Evolutionary conservation across 2,888 invertebrate species (phyloP), one percentile per base, ranked within the genome.

Genomic region (Hypolimnas misippus): DNA sequence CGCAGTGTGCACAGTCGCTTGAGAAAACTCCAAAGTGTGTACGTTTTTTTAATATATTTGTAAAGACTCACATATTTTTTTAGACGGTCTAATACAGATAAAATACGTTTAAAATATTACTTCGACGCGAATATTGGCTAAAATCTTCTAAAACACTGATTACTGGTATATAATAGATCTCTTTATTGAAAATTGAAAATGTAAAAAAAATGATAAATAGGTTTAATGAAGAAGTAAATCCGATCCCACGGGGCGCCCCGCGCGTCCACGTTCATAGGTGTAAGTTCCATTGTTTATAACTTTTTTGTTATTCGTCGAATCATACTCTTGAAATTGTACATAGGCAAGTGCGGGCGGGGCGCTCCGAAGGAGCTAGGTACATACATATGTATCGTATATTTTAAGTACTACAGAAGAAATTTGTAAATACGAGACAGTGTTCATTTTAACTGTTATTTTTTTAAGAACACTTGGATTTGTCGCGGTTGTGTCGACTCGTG

Each of bases 391-490:
- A 82, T 81, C 81, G 73, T 82, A 78, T 81, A 84, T 83, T 81
- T 81, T 81, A 81, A 77, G 74, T 76, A 76, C 73, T 66, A 67
- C 73, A 70, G 76, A 71, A 76, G 70, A 67, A 74, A 80, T 83
- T 80, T 89, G 90, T 90, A 90, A 87, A 90, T 90, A 90, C 80
- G 81, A 83, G 77, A 85, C 81, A 78, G 83, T 87, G 86, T 88
- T 87, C 87, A 86, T 85, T 89, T 82, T 84, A 85, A 88, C 82
- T 85, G 81, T 88, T 88, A 84, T 85, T 88, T 87, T 87, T 89
- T 84, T 84, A 86, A 83, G 84, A 79, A 84, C 85, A 85, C 83
- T 76, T 65, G 68, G 73, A 73, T 58, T 59, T 73, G 25, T 46
- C 44, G 35, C 21, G 44, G 44, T 46, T 46, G 65, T 72, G 70